Percentiles rank a stretch among this genome's conserved stretches.
These are phyloP conservation scores for Callimico goeldii DNA, from an alignment of 2,797 vertebrate species.

Conservation along the genomic window DNA sequence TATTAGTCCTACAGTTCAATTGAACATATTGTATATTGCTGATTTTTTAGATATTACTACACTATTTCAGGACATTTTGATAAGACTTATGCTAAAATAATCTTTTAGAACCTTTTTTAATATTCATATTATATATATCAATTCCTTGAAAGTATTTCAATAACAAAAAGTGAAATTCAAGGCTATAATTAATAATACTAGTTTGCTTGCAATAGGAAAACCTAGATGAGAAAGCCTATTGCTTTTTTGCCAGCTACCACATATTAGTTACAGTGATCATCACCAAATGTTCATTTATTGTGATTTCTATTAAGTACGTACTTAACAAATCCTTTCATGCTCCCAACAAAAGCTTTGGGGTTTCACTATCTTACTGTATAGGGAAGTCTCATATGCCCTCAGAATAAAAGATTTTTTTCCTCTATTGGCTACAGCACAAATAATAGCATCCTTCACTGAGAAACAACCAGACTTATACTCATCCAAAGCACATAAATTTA, in stretches of 20 bases:
- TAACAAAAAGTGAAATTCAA: constrained; percentile 41
- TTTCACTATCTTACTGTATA: neutral
- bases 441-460: constrained; percentile 39
- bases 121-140: neutral
- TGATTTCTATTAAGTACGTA: neutral
- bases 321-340: neutral
- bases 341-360: neutral
- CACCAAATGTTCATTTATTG: constrained; percentile 35
- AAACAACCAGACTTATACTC: neutral
- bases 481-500: constrained; percentile 76
- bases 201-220: neutral
- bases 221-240: neutral
- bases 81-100: constrained; percentile 30
- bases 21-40: neutral
- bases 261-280: neutral
- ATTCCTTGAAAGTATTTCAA: constrained; percentile 32
- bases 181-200: neutral
- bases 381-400: neutral
- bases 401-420: constrained; percentile 26
- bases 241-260: neutral
- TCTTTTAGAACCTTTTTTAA: neutral
- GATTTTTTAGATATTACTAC: neutral
- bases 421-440: constrained; percentile 41
- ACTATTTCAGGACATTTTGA: constrained; percentile 9
- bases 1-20: neutral